Evolutionary conservation across 2,888 invertebrate genomes (phyloP).

Genomic region (Rhogogaster chlorosoma): DNA sequence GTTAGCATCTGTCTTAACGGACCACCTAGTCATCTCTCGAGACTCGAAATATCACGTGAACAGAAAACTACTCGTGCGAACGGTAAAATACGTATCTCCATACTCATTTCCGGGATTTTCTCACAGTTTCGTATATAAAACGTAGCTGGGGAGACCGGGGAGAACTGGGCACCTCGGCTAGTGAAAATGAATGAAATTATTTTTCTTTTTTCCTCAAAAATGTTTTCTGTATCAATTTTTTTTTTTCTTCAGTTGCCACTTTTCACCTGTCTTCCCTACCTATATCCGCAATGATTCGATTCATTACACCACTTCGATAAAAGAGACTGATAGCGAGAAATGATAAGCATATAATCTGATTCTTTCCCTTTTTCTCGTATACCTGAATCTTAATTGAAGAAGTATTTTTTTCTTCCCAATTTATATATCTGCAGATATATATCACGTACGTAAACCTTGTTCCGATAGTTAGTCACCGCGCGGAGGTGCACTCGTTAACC

Average conservation of each 20-base stretch:
- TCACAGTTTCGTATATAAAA: not conserved
- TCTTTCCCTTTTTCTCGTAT: not conserved
- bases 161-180: too few species aligned
- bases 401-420: not conserved
- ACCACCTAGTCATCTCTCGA: conserved; percentile 52
- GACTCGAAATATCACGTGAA: not conserved
- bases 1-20: conserved; percentile 71
- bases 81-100: not conserved
- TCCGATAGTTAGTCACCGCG: conserved; percentile 9
- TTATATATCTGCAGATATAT: too few species aligned
- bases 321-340: not conserved
- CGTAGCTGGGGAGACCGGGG: too few species aligned
- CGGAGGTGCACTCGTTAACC: conserved; percentile 44
- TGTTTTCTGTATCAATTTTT: too few species aligned
- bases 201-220: too few species aligned
- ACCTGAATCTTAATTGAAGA: not conserved
- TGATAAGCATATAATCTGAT: not conserved
- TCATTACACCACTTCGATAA: not conserved
- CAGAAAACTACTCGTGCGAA: not conserved
- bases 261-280: too few species aligned
- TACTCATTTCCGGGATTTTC: conserved; percentile 41
- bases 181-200: too few species aligned
- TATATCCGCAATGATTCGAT: not conserved
- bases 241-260: too few species aligned
- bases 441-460: not conserved